These are phyloP conservation scores for Novumbra hubbsi DNA, from an alignment of 2,797 vertebrate species.

Conservation along the genomic window DNA sequence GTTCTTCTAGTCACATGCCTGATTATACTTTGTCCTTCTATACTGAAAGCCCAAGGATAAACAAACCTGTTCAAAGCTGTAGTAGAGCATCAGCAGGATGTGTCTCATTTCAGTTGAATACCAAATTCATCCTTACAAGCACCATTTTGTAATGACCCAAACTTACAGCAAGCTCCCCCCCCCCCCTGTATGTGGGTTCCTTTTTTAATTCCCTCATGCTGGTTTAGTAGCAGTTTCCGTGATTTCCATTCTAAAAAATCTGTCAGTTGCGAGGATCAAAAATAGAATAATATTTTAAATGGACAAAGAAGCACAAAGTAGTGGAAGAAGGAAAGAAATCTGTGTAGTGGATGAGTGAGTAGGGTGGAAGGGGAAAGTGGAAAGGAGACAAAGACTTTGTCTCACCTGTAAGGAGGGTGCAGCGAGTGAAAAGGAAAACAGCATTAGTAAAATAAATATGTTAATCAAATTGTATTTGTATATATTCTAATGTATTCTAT, in stretches of 20 bases:
- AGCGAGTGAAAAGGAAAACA: too few relatives aligned
- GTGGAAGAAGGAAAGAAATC: too few relatives aligned
- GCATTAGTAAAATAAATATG: too few relatives aligned
- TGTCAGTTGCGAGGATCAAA: too few relatives aligned
- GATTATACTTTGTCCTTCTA: slow-evolving; percentile 31
- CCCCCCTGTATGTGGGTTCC: background rate
- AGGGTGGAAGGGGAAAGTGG: too few relatives aligned
- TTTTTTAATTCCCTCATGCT: background rate
- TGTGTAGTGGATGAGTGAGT: too few relatives aligned
- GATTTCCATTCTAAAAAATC: background rate
- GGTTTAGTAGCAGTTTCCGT: background rate
- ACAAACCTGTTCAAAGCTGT: slow-evolving; percentile 29
- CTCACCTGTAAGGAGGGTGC: too few relatives aligned
- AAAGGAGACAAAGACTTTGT: too few relatives aligned
- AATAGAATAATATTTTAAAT: too few relatives aligned
- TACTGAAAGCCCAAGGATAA: slow-evolving; percentile 15
- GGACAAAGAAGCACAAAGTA: too few relatives aligned
- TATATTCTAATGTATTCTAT: too few relatives aligned
- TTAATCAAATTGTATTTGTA: too few relatives aligned
- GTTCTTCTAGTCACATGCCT: slow-evolving; percentile 29
- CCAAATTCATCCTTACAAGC: background rate
- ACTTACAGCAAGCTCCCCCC: background rate
- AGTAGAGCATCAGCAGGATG: background rate
- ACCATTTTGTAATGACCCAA: background rate
- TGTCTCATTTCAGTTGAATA: slow-evolving; percentile 17